phyloP scores from a whole-genome alignment of 2,113 vertebrate genomes.

The Chelonoidis abingdonii region DNA sequence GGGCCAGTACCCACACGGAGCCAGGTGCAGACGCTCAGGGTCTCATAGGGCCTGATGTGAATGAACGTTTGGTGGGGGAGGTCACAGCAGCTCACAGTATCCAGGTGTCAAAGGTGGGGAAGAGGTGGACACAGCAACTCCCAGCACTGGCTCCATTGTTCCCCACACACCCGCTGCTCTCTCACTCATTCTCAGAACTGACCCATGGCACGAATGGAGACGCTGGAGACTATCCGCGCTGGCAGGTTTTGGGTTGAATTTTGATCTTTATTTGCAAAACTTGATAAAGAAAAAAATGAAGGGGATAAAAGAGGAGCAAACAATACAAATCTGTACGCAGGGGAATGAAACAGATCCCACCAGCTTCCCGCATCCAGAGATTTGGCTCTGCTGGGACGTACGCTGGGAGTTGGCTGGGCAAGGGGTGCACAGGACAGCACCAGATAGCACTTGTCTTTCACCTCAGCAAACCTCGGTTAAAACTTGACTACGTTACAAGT shows the following conservation, averaged over 20 bases:
- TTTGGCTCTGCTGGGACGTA: background rate
- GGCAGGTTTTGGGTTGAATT: background rate
- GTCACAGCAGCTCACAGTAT: background rate
- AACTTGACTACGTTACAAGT: accelerated
- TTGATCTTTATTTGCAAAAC: background rate
- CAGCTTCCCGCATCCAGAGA: background rate
- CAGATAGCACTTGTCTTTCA: background rate
- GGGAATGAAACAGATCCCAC: background rate
- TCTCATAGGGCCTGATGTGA: background rate
- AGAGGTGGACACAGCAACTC: background rate
- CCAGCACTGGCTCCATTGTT: background rate
- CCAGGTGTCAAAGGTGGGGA: background rate
- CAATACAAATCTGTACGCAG: background rate
- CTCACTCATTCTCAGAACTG: background rate
- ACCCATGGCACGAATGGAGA: background rate
- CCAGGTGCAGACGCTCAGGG: background rate
- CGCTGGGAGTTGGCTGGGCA: accelerated
- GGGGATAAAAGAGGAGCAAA: background rate
- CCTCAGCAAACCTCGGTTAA: background rate
- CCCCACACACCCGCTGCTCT: background rate
- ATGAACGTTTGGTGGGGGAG: background rate
- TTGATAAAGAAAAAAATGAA: background rate
- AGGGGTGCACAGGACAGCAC: background rate
- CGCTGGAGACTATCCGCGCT: background rate
- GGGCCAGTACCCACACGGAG: background rate